These are phyloP conservation scores for Chrysoperla carnea DNA, from an alignment of 1,140 invertebrate genomes.

Conservation along the genomic window DNA sequence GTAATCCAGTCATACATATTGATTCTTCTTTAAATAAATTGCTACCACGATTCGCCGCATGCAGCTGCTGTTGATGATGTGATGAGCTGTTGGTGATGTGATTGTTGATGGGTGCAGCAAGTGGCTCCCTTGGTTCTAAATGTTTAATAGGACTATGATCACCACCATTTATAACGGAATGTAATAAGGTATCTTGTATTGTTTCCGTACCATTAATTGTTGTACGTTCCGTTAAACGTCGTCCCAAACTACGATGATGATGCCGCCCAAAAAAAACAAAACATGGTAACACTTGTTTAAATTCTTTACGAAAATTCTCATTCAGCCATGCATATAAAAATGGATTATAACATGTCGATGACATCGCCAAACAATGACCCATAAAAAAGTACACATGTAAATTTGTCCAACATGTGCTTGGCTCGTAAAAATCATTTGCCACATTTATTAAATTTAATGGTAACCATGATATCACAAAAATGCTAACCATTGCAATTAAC, in stretches of 20 bases:
- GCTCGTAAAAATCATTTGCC: slow-evolving; percentile 58
- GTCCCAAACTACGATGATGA: not conserved
- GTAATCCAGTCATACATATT: too few species aligned
- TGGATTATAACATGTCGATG: slow-evolving; percentile 84
- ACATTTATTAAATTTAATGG: slow-evolving; percentile 84
- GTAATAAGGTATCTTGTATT: slow-evolving; percentile 13
- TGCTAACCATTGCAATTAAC: slow-evolving; percentile 89
- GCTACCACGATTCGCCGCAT: too few species aligned
- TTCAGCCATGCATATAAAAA: slow-evolving; percentile 88
- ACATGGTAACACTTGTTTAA: slow-evolving; percentile 64
- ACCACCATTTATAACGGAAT: slow-evolving; percentile 8
- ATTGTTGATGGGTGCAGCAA: slow-evolving; percentile 10
- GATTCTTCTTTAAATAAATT: too few species aligned
- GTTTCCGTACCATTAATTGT: slow-evolving; percentile 10
- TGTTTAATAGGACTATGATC: slow-evolving; percentile 7
- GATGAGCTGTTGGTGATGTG: not conserved
- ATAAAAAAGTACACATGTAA: slow-evolving; percentile 72
- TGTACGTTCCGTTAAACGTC: slow-evolving; percentile 1
- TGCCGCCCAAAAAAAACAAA: slow-evolving; percentile 18
- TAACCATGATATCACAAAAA: slow-evolving; percentile 88
- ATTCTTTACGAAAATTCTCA: slow-evolving; percentile 91
- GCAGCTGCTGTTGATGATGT: too few species aligned
- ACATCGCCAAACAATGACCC: slow-evolving; percentile 84
- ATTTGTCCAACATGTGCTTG: slow-evolving; percentile 47
- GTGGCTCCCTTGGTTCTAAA: slow-evolving; percentile 14